phyloP scores from a whole-genome alignment of 2,113 vertebrate species.

The Takifugu flavidus region DNA sequence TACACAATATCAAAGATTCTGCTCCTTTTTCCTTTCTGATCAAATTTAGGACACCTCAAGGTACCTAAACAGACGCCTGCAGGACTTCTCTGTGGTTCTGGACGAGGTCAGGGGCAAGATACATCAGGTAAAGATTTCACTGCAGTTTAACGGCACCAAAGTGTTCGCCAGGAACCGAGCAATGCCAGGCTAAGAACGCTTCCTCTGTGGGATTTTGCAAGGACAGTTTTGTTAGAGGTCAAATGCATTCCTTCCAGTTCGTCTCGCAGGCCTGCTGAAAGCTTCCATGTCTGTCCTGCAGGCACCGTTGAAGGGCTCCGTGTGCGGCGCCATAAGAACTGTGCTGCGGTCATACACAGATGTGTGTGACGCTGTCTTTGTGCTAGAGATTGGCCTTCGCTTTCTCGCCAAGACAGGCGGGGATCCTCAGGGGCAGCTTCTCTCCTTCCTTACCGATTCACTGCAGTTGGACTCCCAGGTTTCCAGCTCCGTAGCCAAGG shows the following conservation, averaged over 20 bases:
- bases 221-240: conserved; percentile 29
- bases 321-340: conserved; percentile 43
- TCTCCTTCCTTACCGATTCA: conserved; percentile 59
- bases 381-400: conserved; percentile 67
- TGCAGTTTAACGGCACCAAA: not conserved
- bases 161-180: conserved; percentile 21
- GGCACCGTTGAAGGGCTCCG: conserved; percentile 64
- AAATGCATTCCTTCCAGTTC: conserved; percentile 9
- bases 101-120: conserved; percentile 66
- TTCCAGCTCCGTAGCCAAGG: conserved; percentile 68
- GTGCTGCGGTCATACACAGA: conserved; percentile 70
- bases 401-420: conserved; percentile 72
- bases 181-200: conserved; percentile 21
- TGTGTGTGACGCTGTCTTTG: conserved; percentile 62
- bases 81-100: conserved; percentile 70
- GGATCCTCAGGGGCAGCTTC: conserved; percentile 18
- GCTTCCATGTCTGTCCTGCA: conserved; percentile 21
- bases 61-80: conserved; percentile 67
- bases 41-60: conserved; percentile 59
- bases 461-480: conserved; percentile 67
- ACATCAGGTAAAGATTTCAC: conserved; percentile 58
- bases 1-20: too few species aligned
- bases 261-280: not conserved
- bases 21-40: not conserved
- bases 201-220: conserved; percentile 13